phyloP scores from a whole-genome alignment of 37 sponge, comb jelly and placozoan species.

The Lycopodina hypogea region DNA sequence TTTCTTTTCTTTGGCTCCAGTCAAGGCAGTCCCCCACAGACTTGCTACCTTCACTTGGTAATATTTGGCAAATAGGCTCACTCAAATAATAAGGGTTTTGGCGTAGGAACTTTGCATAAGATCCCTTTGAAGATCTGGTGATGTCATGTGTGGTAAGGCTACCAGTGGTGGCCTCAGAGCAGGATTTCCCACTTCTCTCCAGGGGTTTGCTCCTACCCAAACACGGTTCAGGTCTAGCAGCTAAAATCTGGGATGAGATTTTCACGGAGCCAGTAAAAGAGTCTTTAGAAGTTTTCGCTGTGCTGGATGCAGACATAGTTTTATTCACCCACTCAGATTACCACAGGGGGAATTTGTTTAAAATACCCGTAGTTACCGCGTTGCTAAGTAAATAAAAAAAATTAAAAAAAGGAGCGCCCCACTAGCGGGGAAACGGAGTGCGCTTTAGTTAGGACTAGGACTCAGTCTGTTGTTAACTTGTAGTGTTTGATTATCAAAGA shows the following conservation, averaged over 20 bases:
- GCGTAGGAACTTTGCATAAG: conserved; percentile 58
- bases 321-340: too few relatives aligned
- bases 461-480: too few relatives aligned
- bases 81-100: conserved; percentile 70
- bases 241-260: too few relatives aligned
- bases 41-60: conserved; percentile 13
- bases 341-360: too few relatives aligned
- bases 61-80: conserved; percentile 64
- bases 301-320: too few relatives aligned
- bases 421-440: background rate
- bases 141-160: background rate
- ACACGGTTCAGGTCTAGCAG: too few relatives aligned
- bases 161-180: background rate
- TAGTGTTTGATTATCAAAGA: too few relatives aligned
- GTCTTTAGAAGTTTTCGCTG: too few relatives aligned
- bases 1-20: conserved; percentile 15
- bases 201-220: too few relatives aligned
- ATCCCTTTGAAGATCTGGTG: conserved; percentile 21
- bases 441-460: background rate
- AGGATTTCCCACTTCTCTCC: too few relatives aligned
- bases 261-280: too few relatives aligned
- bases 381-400: background rate
- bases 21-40: conserved; percentile 46
- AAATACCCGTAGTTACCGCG: too few relatives aligned
- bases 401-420: background rate